Evolutionary conservation across 2,888 invertebrate genomes (phyloP).

Genomic region (Elysia crispata): DNA sequence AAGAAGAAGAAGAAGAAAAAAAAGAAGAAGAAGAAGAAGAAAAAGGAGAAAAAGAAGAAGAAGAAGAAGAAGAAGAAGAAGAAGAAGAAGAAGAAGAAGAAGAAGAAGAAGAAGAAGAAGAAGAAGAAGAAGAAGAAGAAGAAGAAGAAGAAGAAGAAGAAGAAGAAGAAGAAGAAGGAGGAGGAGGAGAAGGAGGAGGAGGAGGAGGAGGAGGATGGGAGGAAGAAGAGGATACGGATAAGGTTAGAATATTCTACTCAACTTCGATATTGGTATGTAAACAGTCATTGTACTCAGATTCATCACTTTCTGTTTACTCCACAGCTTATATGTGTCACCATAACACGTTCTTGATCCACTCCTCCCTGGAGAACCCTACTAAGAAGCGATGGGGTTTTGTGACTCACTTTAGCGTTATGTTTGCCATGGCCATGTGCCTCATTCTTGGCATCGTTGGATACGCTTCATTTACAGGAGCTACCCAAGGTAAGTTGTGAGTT

Average conservation of each 20-base stretch:
- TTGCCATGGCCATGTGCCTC: slow-evolving; percentile 85
- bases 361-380: slow-evolving; percentile 86
- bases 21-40: slow-evolving; percentile 38
- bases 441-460: slow-evolving; percentile 87
- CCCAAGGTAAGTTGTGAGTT: slow-evolving; percentile 85
- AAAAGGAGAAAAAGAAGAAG: slow-evolving; percentile 24
- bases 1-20: slow-evolving; percentile 37
- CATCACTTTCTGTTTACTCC: slow-evolving; percentile 55
- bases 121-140: no score
- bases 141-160: no score
- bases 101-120: no score
- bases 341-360: slow-evolving; percentile 90
- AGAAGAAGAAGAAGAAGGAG: no score
- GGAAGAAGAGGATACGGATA: no score
- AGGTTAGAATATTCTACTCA: no score
- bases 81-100: no score
- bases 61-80: not conserved
- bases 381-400: slow-evolving; percentile 88
- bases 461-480: slow-evolving; percentile 87
- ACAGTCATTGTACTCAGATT: no score
- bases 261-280: no score
- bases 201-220: no score
- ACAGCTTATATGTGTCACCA: slow-evolving; percentile 94
- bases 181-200: no score
- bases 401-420: slow-evolving; percentile 87